A percentile compares a stretch with the other conserved stretches of the same genome.
These are phyloP conservation scores for Gorilla gorilla DNA, from an alignment of 2,113 vertebrate genomes.

Conservation along the genomic window DNA sequence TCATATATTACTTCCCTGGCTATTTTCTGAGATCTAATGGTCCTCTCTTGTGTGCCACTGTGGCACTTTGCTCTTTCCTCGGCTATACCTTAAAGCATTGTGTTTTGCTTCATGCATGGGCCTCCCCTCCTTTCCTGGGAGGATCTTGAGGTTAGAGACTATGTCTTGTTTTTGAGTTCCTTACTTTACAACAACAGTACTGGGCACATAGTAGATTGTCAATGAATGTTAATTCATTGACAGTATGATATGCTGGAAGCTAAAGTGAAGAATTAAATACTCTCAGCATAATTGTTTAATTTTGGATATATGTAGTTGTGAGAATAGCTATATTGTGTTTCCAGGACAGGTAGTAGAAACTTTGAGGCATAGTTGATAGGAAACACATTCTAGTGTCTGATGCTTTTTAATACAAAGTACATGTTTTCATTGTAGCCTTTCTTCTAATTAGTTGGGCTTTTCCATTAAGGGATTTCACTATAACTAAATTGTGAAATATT, in stretches of 20 bases:
- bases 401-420: neutral
- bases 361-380: neutral
- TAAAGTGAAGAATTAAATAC: no score
- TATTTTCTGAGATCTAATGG: neutral
- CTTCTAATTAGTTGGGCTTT: neutral
- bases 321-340: constrained; percentile 37
- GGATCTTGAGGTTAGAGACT: neutral
- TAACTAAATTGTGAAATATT: neutral
- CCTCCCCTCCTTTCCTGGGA: fast-evolving
- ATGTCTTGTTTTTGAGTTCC: neutral
- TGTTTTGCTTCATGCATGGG: neutral
- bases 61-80: neutral
- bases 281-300: constrained; percentile 25
- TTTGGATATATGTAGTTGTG: neutral
- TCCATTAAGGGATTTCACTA: neutral
- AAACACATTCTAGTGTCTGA: neutral
- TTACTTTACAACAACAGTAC: neutral
- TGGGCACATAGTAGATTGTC: neutral
- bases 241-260: neutral
- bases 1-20: neutral
- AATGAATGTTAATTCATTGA: neutral
- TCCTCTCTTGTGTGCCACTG: neutral
- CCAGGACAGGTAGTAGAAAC: neutral
- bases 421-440: neutral
- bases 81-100: neutral